Conservation (phyloP, 2,888 invertebrate genomes). For the Apotomis capreana region DNA sequence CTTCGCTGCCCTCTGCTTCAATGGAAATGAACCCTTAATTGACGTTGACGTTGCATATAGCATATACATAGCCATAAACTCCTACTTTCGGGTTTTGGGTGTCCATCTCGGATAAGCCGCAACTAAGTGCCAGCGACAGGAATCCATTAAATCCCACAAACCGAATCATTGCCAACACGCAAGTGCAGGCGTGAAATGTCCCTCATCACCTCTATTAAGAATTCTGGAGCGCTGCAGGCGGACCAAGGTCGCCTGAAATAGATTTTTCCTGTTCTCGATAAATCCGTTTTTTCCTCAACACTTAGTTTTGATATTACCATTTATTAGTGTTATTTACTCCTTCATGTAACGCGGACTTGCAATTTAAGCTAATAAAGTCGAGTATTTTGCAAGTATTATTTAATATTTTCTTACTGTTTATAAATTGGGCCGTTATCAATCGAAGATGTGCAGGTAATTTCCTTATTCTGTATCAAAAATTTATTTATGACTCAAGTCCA, state of each 20-base stretch:
- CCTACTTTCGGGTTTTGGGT: no score
- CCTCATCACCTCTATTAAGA: conserved; percentile 9
- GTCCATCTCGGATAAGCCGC: neutral
- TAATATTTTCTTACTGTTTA: neutral
- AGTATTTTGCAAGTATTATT: neutral
- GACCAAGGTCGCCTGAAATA: conserved; percentile 25
- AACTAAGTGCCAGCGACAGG: neutral
- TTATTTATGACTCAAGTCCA: neutral
- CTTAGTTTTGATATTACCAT: conserved; percentile 3
- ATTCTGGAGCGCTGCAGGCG: conserved; percentile 1
- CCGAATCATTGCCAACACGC: conserved; percentile 15
- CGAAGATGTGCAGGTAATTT: conserved; percentile 26
- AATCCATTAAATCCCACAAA: conserved; percentile 6
- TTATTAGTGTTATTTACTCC: conserved; percentile 11
- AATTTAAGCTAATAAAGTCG: neutral
- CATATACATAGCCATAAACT: no score
- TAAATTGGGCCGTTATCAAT: neutral
- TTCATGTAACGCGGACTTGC: conserved; percentile 11
- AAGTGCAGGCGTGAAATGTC: conserved; percentile 12
- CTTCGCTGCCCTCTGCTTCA: no score
- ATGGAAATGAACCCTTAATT: no score
- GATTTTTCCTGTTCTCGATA: conserved; percentile 32
- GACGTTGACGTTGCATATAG: no score
- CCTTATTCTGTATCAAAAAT: neutral
- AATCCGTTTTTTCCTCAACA: conserved; percentile 26